phyloP scores from a whole-genome alignment of 2,888 invertebrate species.

The Epiblema foenella region DNA sequence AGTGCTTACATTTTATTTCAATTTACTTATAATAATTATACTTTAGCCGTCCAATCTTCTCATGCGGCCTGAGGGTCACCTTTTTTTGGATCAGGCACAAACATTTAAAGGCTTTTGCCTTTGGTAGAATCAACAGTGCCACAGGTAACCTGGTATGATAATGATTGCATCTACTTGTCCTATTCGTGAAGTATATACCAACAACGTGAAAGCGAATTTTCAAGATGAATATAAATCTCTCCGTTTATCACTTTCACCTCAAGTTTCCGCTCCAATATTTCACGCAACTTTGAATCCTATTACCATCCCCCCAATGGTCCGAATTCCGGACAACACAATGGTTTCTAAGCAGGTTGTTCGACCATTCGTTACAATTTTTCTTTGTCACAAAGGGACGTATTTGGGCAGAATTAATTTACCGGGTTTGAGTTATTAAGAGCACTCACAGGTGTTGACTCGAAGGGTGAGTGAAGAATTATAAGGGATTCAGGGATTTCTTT shows the following conservation, averaged over 20 bases:
- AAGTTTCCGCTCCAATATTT: conserved; percentile 23
- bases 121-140: too few species aligned
- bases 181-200: background rate
- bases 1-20: too few species aligned
- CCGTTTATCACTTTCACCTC: conserved; percentile 17
- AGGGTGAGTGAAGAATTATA: conserved; percentile 31
- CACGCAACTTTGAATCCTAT: conserved; percentile 27
- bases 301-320: conserved; percentile 2
- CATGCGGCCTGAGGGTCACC: too few species aligned
- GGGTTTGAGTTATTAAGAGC: conserved; percentile 44
- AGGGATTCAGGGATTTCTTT: conserved; percentile 32
- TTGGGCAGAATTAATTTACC: conserved; percentile 42
- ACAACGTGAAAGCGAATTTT: background rate
- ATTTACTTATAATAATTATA: too few species aligned
- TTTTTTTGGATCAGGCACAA: too few species aligned
- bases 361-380: conserved; percentile 43
- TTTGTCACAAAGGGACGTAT: conserved; percentile 44
- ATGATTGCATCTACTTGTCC: too few species aligned
- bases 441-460: conserved; percentile 44
- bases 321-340: conserved; percentile 15
- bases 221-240: background rate
- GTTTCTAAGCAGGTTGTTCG: conserved; percentile 41
- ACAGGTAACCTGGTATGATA: too few species aligned
- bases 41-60: too few species aligned
- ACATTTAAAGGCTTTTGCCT: too few species aligned